These are phyloP conservation scores for Pristionchus japonicus DNA, from an alignment of 2,888 invertebrate species.

Conservation along the genomic window DNA sequence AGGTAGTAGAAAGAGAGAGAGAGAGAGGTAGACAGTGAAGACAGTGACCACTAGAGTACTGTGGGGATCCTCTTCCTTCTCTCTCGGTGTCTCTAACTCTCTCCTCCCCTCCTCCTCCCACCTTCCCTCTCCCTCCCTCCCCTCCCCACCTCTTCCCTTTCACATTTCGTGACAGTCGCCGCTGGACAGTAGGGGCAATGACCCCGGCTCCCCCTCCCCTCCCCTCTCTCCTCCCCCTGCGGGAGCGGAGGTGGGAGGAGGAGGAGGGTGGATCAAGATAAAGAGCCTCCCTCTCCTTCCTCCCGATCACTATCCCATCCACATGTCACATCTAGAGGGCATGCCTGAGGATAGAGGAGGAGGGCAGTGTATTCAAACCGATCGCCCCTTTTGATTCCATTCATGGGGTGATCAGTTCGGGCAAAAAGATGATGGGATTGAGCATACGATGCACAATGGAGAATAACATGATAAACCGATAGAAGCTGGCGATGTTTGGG, in stretches of 20 bases:
- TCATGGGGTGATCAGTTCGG: not conserved
- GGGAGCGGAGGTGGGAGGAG: not conserved
- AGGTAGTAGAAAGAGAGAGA: slow-evolving; percentile 16
- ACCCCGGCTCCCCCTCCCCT: slow-evolving; percentile 30
- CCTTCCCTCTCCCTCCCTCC: slow-evolving; percentile 8
- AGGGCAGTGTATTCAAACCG: not conserved
- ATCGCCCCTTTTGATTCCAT: not conserved
- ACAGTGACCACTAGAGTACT: slow-evolving; percentile 6
- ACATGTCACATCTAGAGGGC: not conserved
- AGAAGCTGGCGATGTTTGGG: too few species aligned
- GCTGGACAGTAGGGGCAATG: slow-evolving; percentile 40
- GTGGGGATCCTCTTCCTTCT: not conserved
- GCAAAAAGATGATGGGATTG: not conserved
- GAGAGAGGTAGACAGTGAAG: not conserved
- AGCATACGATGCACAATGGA: not conserved
- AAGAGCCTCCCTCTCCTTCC: not conserved
- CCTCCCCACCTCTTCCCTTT: not conserved
- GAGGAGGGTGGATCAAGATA: not conserved
- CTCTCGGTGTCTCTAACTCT: not conserved
- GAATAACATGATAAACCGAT: not conserved
- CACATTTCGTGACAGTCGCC: slow-evolving; percentile 44
- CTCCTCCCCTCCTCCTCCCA: not conserved
- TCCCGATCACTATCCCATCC: not conserved
- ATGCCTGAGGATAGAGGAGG: not conserved
- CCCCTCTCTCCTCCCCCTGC: not conserved